Evolutionary conservation across 2,888 invertebrate genomes (phyloP).

Genomic region (Calameuta pallipes): DNA sequence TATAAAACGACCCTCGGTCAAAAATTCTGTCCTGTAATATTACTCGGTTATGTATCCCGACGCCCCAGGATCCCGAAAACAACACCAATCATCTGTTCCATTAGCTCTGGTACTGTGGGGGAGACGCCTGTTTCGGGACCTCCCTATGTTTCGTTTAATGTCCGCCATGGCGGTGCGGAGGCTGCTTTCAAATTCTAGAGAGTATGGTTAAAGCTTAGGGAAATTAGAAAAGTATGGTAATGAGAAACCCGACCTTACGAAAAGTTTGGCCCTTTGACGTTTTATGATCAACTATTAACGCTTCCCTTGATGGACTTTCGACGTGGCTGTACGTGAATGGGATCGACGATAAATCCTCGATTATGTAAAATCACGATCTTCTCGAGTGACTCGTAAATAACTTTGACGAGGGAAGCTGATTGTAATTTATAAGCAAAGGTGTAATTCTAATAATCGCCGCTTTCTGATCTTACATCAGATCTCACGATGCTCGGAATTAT

Average conservation of each 20-base stretch:
- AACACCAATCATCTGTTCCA: conserved; percentile 10
- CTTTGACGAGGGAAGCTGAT: neutral
- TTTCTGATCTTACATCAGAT: neutral
- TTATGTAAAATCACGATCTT: neutral
- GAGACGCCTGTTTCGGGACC: neutral
- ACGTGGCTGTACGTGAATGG: neutral
- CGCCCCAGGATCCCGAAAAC: conserved; percentile 6
- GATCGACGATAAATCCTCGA: neutral
- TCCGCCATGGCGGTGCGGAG: neutral
- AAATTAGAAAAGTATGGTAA: conserved; percentile 6
- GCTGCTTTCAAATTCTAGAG: neutral
- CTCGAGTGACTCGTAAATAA: neutral
- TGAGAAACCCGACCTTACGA: neutral
- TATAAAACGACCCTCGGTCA: conserved; percentile 4
- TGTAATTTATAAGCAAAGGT: neutral
- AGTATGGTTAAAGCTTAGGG: neutral
- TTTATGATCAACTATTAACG: neutral
- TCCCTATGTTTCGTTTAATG: conserved; percentile 1
- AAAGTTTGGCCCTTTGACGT: neutral
- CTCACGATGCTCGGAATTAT: neutral
- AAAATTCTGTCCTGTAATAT: conserved; percentile 4
- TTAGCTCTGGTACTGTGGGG: neutral
- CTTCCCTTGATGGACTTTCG: neutral
- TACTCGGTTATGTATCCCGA: conserved; percentile 8
- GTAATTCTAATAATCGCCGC: neutral